Evolutionary conservation across 2,888 invertebrate genomes (phyloP).

Genomic region (Scaptomyza reducta): DNA sequence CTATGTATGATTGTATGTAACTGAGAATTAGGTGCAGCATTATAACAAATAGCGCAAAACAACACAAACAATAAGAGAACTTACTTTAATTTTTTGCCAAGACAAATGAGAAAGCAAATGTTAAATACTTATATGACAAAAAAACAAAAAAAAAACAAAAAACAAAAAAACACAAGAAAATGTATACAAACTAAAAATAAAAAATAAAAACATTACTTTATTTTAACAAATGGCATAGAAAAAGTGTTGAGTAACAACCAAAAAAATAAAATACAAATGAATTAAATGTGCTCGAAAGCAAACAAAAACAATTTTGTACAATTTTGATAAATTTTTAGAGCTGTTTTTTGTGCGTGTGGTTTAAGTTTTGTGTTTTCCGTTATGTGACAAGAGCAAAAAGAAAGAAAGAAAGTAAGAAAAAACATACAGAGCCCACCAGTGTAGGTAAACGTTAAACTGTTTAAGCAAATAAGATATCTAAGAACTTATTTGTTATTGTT

Average conservation of each 20-base stretch:
- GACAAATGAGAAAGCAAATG: conserved; percentile 34
- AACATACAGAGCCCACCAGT: conserved; percentile 68
- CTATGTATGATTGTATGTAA: conserved; percentile 52
- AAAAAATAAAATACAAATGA: conserved; percentile 6
- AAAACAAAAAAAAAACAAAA: conserved; percentile 24
- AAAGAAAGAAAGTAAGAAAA: conserved; percentile 31
- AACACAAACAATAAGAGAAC: conserved; percentile 68
- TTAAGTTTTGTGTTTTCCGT: conserved; percentile 44
- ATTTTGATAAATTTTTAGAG: conserved; percentile 78
- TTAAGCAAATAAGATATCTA: conserved; percentile 41
- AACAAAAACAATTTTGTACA: conserved; percentile 57
- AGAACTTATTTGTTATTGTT: conserved; percentile 38
- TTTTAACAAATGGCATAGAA: conserved; percentile 51
- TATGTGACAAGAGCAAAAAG: conserved; percentile 53
- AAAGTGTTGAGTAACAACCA: conserved; percentile 40
- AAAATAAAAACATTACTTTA: conserved; percentile 69
- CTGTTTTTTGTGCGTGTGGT: conserved; percentile 63
- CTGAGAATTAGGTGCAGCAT: conserved; percentile 66
- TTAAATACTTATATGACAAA: conserved; percentile 26
- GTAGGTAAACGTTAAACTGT: conserved; percentile 64
- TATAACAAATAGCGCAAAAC: conserved; percentile 59
- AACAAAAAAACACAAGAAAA: conserved; percentile 29
- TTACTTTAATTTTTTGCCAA: conserved; percentile 74
- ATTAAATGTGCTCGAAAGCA: conserved; percentile 23
- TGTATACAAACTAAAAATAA: conserved; percentile 67